phyloP scores from a whole-genome alignment of 2,888 invertebrate species.

The Marronus borbonicus region DNA sequence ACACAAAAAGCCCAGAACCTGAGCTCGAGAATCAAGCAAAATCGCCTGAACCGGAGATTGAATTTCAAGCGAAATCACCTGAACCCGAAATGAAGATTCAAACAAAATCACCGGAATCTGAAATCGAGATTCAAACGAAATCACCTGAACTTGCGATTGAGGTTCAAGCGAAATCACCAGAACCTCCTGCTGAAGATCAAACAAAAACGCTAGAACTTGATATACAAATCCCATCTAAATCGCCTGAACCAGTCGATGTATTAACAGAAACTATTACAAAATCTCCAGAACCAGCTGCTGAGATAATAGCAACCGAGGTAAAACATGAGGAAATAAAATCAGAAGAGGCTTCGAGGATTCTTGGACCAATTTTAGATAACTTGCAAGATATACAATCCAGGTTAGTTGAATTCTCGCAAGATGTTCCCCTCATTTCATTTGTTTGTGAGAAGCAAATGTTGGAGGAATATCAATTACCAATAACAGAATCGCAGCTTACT shows the following conservation, averaged over 20 bases:
- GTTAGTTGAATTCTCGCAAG: background rate
- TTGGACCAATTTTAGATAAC: background rate
- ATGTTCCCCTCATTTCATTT: background rate
- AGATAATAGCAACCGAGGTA: no score
- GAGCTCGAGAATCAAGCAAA: no score
- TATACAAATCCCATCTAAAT: no score
- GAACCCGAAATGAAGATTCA: no score
- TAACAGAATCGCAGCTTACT: background rate
- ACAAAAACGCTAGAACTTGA: no score
- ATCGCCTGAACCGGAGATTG: constrained; percentile 47
- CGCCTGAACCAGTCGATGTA: background rate
- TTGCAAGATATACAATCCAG: constrained; percentile 1
- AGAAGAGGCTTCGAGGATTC: background rate
- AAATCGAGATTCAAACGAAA: constrained; percentile 11
- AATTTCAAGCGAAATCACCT: constrained; percentile 40
- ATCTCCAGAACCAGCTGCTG: no score
- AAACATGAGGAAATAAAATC: no score
- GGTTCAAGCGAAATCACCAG: background rate
- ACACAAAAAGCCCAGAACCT: background rate
- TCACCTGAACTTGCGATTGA: constrained; percentile 34
- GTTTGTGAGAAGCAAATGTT: constrained; percentile 8
- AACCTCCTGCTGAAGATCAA: background rate
- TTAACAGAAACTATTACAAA: background rate
- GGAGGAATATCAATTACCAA: background rate
- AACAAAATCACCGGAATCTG: no score